Base-by-base conservation (phyloP, 2,888 invertebrate species). In the Crocallis elinguaria region DNA sequence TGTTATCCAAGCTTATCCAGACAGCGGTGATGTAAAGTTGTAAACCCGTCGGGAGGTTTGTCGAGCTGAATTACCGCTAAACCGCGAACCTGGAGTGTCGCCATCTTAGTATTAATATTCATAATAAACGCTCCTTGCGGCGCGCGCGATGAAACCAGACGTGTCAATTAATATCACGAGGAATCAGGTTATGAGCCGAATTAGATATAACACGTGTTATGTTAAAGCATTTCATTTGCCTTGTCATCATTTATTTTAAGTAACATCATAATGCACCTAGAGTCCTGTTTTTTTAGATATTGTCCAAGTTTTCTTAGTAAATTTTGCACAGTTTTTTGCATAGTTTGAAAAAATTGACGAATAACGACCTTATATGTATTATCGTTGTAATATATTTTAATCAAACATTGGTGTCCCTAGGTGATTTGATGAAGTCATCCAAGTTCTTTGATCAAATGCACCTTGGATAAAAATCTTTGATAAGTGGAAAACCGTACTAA, bases 61-160 rank as follows among this genome's bases (percentile, higher is more conserved):
- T 88, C 88, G 82, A 67, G 78, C 59, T 73, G 80, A 77, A 82
- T 88, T 82, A 88, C 67, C 79, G 79, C 82, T 79, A 76, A 79
- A 54, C 48, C 82, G 72, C 76, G 68, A 84, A 80, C 79, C 80
- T 73, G 71, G 70, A 79, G 80, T 79, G 84, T 82, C 82, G 70
- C 74, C 79, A 73, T 71, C 77, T 68, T n/a, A n/a, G n/a, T 84
- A 90, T 90, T 88, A 89, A 90, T 90, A 66, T 66, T 66, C 66
- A 66, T 66, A 59, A 59, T 59, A 57, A 39, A 49, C 54, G 45
- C 52, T 69, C 64, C 69, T 69, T 70, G 73, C 17, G 32, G 37
- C 52, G 5, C 38, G 44, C 19, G 21, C 62, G 66, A 62, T 54
- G 65, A 67, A 67, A 74, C 69, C 67, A 64, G 67, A 58, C 48